phyloP scores from a whole-genome alignment of 1,140 invertebrate genomes.

The Papilio xuthus region DNA sequence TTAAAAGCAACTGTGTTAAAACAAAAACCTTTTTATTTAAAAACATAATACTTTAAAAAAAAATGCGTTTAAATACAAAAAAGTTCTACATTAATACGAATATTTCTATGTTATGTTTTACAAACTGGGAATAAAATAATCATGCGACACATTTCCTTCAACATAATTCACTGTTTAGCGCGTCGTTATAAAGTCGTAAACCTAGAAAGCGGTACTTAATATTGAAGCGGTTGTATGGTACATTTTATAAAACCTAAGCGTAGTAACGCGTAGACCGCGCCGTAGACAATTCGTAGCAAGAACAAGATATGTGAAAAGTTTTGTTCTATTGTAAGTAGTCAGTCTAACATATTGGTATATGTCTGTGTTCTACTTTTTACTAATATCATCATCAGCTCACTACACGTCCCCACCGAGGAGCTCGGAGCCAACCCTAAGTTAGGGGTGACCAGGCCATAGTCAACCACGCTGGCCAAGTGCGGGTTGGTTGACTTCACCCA shows the following conservation, averaged over 20 bases:
- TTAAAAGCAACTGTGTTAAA: too few species aligned
- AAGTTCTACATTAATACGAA: background rate
- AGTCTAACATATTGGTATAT: background rate
- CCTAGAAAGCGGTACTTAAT: conserved; percentile 68
- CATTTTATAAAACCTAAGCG: conserved; percentile 39
- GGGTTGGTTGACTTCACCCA: too few species aligned
- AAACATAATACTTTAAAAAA: background rate
- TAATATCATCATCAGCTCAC: too few species aligned
- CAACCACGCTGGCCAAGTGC: too few species aligned
- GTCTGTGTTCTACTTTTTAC: too few species aligned
- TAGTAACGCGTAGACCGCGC: background rate
- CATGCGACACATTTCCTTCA: conserved; percentile 51
- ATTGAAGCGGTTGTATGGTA: conserved; percentile 49
- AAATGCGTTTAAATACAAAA: background rate
- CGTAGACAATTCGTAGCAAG: conserved; percentile 18
- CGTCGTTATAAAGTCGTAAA: conserved; percentile 78
- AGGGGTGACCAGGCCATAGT: too few species aligned
- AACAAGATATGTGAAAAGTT: background rate
- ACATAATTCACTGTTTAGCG: conserved; percentile 72
- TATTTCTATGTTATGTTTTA: conserved; percentile 31
- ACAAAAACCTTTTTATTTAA: background rate
- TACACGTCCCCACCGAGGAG: too few species aligned
- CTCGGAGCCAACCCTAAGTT: too few species aligned
- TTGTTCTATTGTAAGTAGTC: background rate
- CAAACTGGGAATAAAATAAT: conserved; percentile 53